Evolutionary conservation across 1,140 invertebrate species (phyloP), one percentile per base, ranked within the genome.

Genomic region (Drosophila kepulauana): DNA sequence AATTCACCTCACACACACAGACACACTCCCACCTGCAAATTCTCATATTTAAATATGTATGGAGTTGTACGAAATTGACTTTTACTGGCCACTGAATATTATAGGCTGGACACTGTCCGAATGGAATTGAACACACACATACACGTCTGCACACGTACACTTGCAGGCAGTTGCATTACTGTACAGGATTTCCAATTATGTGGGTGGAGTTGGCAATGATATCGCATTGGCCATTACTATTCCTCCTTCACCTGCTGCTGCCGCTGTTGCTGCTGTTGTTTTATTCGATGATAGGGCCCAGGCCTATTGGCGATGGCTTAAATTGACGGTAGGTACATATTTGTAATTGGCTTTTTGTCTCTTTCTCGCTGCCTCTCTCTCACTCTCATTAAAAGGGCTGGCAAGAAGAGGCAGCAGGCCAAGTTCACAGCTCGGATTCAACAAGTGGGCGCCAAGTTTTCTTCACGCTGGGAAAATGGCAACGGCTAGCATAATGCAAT

Each of bases 171-270:
- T 28, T 51, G 66, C 54, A 54, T 56, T 43, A 45, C 63, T 63
- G 58, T 20, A 58, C 48, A 69, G 61, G 48, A 38, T 35, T 48
- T 62, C 7, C 70, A 88, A 87, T 88, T 79, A 88, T 84, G 84
- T 81, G 84, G 84, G 84, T 88, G 84, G 84, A 88, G 84, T 88
- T 88, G 78, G 76, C 66, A 69, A 77, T 89, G 76, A 75, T 89
- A 82, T 75, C 78, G 85, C 70, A 88, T 88, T 88, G 85, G 85
- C 86, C 78, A 80, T 82, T 82, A 68, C 67, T 62, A 30, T 38
- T 43, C 46, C 48, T 16, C 45, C 30, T 48, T 52, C 49, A n/a
- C 20, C 52, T 38, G 41, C 38, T 13, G 11, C 57, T 16, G 16
- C 3, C 8, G 15, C 38, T 43, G 56, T 45, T 28, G 30, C 25